These are phyloP conservation scores for Protomyctophum bolini DNA, from an alignment of 2,113 vertebrate genomes.

Conservation along the genomic window DNA sequence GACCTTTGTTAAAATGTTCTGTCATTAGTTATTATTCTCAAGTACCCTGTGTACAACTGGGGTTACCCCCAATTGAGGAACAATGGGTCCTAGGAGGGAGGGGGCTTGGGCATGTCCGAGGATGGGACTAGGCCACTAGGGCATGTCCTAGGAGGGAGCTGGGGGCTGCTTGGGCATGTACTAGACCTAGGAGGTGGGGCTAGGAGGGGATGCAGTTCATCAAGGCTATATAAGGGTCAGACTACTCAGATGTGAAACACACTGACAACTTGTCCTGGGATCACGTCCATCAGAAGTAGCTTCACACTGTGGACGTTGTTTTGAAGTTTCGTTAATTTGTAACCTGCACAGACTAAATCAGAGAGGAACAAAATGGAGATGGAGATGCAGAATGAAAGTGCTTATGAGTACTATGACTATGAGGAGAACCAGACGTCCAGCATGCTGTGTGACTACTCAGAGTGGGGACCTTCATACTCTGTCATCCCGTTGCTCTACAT, in stretches of 20 bases:
- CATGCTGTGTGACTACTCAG: conserved; percentile 77
- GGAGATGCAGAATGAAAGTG: conserved; percentile 45
- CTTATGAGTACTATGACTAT: conserved; percentile 65
- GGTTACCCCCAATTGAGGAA: no score
- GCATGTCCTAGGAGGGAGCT: neutral
- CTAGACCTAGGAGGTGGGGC: conserved; percentile 22
- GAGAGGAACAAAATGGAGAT: conserved; percentile 6
- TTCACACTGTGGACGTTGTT: neutral
- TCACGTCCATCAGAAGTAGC: neutral
- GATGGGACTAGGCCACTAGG: conserved; percentile 4
- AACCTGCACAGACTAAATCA: no score
- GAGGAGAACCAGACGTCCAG: conserved; percentile 57
- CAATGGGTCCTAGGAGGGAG: no score
- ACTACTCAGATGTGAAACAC: no score
- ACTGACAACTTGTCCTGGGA: no score
- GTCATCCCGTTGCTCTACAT: conserved; percentile 80
- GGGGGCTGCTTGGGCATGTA: conserved; percentile 13
- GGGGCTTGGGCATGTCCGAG: neutral
- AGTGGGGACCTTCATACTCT: conserved; percentile 82
- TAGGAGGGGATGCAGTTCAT: conserved; percentile 19
- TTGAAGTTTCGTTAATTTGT: no score
- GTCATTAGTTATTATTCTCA: no score
- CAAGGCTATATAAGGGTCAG: conserved; percentile 65
- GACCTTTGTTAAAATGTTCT: no score
- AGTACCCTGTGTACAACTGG: no score